Evolutionary conservation across 1,140 invertebrate genomes (phyloP).

Genomic region (Procambarus clarkii): DNA sequence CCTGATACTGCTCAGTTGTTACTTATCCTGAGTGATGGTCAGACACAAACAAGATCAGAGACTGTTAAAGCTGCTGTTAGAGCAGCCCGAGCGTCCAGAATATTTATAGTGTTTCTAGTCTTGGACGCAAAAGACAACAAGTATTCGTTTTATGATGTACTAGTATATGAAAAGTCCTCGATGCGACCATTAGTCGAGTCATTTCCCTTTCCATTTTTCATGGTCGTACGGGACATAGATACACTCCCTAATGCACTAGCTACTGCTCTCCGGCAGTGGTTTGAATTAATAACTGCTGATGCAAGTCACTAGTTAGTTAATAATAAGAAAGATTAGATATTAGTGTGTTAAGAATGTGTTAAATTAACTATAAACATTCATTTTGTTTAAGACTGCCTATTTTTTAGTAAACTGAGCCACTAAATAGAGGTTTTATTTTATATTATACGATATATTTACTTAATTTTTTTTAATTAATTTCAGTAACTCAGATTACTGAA

Average conservation of each 20-base stretch:
- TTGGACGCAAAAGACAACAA: conserved; percentile 95
- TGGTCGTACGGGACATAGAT: conserved; percentile 92
- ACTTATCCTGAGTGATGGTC: conserved; percentile 95
- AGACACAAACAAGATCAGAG: conserved; percentile 78
- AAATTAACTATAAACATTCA: too few species aligned
- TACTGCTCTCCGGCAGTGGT: conserved; percentile 98
- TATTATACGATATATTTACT: too few species aligned
- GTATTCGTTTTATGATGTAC: conserved; percentile 78
- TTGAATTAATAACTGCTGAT: conserved; percentile 89
- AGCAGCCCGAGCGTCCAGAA: conserved; percentile 85
- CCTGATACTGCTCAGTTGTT: conserved; percentile 89
- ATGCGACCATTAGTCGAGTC: conserved; percentile 91
- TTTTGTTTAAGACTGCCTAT: too few species aligned
- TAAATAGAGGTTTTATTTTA: too few species aligned
- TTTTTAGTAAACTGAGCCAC: too few species aligned
- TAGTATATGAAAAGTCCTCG: conserved; percentile 94
- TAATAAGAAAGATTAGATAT: too few species aligned
- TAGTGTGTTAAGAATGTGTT: too few species aligned
- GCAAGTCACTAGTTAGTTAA: conserved; percentile 47
- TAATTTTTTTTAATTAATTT: too few species aligned
- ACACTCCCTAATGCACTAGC: conserved; percentile 91
- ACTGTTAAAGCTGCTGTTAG: conserved; percentile 87
- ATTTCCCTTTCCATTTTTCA: conserved; percentile 99
- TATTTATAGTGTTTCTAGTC: conserved; percentile 97
- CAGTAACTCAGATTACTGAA: too few species aligned